Evolutionary conservation across 1,140 invertebrate genomes (phyloP).

Genomic region (Cydia splendana): DNA sequence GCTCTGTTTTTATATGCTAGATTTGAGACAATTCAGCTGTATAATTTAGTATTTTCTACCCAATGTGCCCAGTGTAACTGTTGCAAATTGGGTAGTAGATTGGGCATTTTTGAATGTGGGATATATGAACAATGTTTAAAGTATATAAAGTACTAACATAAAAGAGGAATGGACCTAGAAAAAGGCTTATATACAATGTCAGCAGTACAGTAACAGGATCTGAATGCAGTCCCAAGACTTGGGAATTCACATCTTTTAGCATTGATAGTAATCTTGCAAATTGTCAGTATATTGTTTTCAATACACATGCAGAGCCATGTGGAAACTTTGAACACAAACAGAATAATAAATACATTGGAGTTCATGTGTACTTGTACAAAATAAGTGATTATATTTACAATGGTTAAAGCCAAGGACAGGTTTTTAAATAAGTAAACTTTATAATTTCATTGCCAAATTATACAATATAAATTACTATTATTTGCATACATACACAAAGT

Average conservation of each 20-base stretch:
- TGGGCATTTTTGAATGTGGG: too few relatives aligned
- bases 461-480: conserved; percentile 12
- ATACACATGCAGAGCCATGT: not conserved
- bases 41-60: too few relatives aligned
- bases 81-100: too few relatives aligned
- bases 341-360: not conserved
- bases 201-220: not conserved
- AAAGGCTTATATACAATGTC: not conserved
- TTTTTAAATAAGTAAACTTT: not conserved
- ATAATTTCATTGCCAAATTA: conserved; percentile 13
- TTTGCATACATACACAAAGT: not conserved
- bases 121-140: not conserved
- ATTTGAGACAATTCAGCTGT: too few relatives aligned
- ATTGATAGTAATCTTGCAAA: not conserved
- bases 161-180: not conserved
- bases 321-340: not conserved
- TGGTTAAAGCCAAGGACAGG: conserved; percentile 13
- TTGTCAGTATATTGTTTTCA: not conserved
- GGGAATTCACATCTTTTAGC: not conserved
- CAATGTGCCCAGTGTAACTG: too few relatives aligned
- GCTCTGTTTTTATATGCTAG: too few relatives aligned
- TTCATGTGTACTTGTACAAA: too few relatives aligned
- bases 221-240: not conserved
- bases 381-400: conserved; percentile 11
- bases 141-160: not conserved